A percentile compares a stretch with the other conserved stretches of the same genome.
Evolutionary conservation across 92 coral and sea anemone genomes (phyloP).

Genomic region (Phenganax marumi): DNA sequence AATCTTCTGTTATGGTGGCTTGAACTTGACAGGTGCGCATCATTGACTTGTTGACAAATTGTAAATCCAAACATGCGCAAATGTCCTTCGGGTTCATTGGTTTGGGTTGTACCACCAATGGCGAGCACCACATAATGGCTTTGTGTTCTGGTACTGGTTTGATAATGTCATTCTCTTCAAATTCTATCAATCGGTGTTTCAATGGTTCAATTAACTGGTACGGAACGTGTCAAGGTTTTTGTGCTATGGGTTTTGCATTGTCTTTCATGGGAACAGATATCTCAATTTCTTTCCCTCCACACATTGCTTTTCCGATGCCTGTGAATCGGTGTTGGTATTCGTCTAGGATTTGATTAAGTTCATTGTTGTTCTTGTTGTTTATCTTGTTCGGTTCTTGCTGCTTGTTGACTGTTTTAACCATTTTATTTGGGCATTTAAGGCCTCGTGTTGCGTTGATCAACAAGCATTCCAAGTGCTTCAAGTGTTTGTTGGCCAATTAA

Average conservation of each 20-base stretch:
- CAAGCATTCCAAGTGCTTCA: conserved; percentile 67
- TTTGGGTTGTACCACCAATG: conserved; percentile 43
- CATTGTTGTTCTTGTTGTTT: no score
- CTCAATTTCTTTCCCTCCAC: conserved; percentile 44
- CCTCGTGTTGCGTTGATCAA: conserved; percentile 59
- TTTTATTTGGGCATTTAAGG: conserved; percentile 51
- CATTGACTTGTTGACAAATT: conserved; percentile 45
- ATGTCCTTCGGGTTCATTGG: conserved; percentile 48
- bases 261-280: conserved; percentile 48
- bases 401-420: conserved; percentile 10
- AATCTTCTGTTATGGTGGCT: conserved; percentile 59
- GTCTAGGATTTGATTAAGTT: conserved; percentile 37
- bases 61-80: conserved; percentile 41
- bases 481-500: conserved; percentile 55
- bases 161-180: conserved; percentile 2
- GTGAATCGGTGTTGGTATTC: conserved; percentile 32
- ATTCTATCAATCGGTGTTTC: background rate
- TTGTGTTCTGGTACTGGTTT: conserved; percentile 26
- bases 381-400: background rate
- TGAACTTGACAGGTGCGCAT: conserved; percentile 52
- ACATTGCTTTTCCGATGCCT: conserved; percentile 50
- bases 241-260: conserved; percentile 46
- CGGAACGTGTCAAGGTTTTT: conserved; percentile 44
- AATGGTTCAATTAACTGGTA: conserved; percentile 4
- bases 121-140: conserved; percentile 47